Conservation (phyloP, 1,140 invertebrate genomes). For the Atta colombica region DNA sequence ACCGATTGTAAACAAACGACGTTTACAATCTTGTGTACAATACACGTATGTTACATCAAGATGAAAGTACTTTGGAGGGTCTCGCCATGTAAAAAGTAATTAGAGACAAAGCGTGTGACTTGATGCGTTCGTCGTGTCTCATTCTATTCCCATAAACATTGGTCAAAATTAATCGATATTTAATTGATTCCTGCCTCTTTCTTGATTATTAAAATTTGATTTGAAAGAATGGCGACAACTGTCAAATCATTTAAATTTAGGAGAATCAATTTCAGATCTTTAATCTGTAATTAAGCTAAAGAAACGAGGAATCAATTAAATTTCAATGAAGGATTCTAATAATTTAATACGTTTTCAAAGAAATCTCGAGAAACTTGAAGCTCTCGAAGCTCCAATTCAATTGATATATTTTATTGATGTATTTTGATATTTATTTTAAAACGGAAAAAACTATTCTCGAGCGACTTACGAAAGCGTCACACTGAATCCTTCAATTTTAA, state of each 20-base stretch:
- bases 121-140: neutral
- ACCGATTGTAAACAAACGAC: conserved; percentile 34
- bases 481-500: conserved; percentile 8
- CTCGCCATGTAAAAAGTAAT: conserved; percentile 34
- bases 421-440: conserved; percentile 22
- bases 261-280: neutral
- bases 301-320: conserved; percentile 1
- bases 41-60: conserved; percentile 17
- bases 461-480: neutral
- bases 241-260: neutral
- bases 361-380: neutral
- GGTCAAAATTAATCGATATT: conserved; percentile 18
- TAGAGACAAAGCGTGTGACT: neutral
- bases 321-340: conserved; percentile 18
- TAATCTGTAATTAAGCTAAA: neutral
- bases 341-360: neutral
- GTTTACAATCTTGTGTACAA: conserved; percentile 23
- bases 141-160: conserved; percentile 1
- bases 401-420: neutral
- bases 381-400: neutral
- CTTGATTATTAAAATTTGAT: conserved; percentile 31
- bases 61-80: conserved; percentile 42
- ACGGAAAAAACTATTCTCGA: neutral
- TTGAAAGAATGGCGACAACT: neutral
- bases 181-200: conserved; percentile 24